Base-by-base conservation (phyloP, 2,797 vertebrate genomes). In the Phoeniculus purpureus region DNA sequence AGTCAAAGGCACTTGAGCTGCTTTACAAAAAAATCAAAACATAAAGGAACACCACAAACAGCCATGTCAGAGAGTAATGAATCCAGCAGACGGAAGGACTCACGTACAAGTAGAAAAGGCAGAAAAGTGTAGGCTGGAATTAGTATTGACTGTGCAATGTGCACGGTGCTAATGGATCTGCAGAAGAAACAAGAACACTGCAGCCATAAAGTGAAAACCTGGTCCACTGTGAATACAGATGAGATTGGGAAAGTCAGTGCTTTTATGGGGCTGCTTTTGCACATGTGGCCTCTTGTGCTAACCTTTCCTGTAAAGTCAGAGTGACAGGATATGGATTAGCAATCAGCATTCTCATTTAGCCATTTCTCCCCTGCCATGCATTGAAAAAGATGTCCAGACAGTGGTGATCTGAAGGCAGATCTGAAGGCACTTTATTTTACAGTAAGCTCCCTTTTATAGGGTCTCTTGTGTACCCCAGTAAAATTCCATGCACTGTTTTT, bases 141-240 rank as follows among this genome's bases (percentile, higher is more conserved):
- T 61, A 22, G 37, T 89, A 67, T 86, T 72, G 89, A 81, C 85
- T 87, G 73, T 58, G 64, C 17, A 15, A 25, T 12, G 56, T 77
- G 79, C 81, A 48, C 8, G 15, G 87, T 85, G 87, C 89, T 96
- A 87, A 88, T 85, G 90, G 91, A 76, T 87, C 87, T n/a, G 27
- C 23, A 76, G 90, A 88, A 96, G 94, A 93, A 92, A 89, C 25
- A 51, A 88, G 94, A 92, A 90, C 79, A 82, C 60, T 74, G 84
- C 87, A 85, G 87, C 75, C 52, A 62, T 93, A 78, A 96, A 95
- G 86, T 23, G 52, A 82, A 91, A 91, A 68, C 50, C 70, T 45
- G 45, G 48, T 85, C 7, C 1, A 11, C 88, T 77, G 64, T 94
- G 96, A 94, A 94, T 94, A 90, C 85, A 93, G 91, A 95, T 96